These are phyloP conservation scores for Ibycter americanus DNA, from an alignment of 2,797 vertebrate species.

Conservation along the genomic window DNA sequence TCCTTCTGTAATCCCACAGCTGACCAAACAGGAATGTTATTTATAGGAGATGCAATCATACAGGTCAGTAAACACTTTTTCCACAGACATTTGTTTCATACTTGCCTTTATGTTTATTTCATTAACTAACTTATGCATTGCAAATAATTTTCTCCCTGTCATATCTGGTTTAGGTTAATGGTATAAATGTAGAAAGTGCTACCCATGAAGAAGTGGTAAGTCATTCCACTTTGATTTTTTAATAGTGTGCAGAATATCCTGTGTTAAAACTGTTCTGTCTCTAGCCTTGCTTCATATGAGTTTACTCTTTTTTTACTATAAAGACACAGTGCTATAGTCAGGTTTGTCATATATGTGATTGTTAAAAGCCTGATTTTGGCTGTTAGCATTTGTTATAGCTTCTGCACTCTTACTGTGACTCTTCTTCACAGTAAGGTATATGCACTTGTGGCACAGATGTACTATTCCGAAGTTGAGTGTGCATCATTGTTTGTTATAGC, in stretches of 20 bases:
- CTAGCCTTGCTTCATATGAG: not conserved
- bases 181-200: constrained; percentile 90
- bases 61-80: constrained; percentile 83
- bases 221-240: constrained; percentile 48
- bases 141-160: constrained; percentile 16
- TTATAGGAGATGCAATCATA: constrained; percentile 90
- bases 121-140: not conserved
- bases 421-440: not conserved
- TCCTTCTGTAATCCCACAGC: constrained; percentile 80
- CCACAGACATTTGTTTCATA: not conserved
- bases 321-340: not conserved
- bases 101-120: not conserved
- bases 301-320: not conserved
- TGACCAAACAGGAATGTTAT: constrained; percentile 92
- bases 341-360: not conserved
- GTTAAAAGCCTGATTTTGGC: not conserved
- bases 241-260: not conserved
- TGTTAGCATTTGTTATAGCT: not conserved
- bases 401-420: not conserved
- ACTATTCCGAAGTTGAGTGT: not conserved
- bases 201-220: constrained; percentile 97
- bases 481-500: not conserved
- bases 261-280: not conserved
- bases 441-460: not conserved
- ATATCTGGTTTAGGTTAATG: constrained; percentile 85